Base-by-base conservation (phyloP, 2,113 vertebrate species). In the Noctilio leporinus region DNA sequence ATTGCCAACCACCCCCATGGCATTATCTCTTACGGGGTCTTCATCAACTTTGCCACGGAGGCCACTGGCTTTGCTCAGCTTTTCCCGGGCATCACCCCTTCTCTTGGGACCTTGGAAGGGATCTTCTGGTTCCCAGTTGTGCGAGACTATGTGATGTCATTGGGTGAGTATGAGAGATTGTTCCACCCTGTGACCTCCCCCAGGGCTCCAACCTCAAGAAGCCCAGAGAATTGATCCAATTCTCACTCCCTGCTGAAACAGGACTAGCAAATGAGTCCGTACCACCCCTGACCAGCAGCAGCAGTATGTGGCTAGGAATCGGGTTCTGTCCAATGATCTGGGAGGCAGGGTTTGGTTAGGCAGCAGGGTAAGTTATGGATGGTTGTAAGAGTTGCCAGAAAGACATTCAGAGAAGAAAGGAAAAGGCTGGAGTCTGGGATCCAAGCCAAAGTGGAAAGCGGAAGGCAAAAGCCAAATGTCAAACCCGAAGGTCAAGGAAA, bases 1-100 rank as follows among this genome's bases (percentile, higher is more conserved):
- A 96, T 97, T 95, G 92, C 7, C 81, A 84, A 0, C 90, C 97
- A 97, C 59, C 96, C 97, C 43, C 97, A 97, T 83, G 97, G 97
- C 4, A 1, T 97, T 89, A 0, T 97, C 7, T 93, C 86, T 87
- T 87, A 47, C 24, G 96, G 97, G 59, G 40, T 43, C 62, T 96
- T 97, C 93, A 86, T 97, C 93, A 98, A 98, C 92, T 97, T 97
- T 92, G 96, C 91, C 84, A 98, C 97, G 67, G 97, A 98, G 17
- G 93, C 97, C 82, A 97, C 96, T 84, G 96, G 96, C 67, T 96
- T 98, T 96, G 47, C 97, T 89, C 59, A 0, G 43, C 59, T 97
- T 47, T 98, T 97, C 59, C 97, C 97, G 88, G 97, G 28, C 47
- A 93, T 98, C 78, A 97, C 93, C 67, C 97, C 98, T 75, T 96